Evolutionary conservation across 2,113 vertebrate genomes (phyloP).

Genomic region (Chascanopsetta lugubris): DNA sequence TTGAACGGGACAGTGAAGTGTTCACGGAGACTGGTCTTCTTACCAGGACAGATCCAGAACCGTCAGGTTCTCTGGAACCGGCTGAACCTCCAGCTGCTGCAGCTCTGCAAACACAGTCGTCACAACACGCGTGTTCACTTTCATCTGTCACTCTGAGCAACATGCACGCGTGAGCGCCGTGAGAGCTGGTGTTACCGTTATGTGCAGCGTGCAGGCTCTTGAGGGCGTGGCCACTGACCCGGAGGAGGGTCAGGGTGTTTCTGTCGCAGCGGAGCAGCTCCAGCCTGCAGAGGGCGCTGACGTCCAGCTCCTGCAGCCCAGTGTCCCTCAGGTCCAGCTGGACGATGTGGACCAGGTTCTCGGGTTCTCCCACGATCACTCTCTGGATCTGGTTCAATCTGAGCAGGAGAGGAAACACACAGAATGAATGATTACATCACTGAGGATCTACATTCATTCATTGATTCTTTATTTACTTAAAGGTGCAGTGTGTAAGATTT

Average conservation of each 20-base stretch:
- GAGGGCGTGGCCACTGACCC: conserved; percentile 86
- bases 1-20: conserved; percentile 16
- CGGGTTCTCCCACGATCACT: conserved; percentile 74
- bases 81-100: conserved; percentile 87
- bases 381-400: conserved; percentile 89
- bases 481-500: too few species aligned
- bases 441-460: too few species aligned
- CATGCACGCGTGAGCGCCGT: background rate
- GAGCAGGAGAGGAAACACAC: background rate
- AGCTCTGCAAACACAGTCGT: conserved; percentile 82
- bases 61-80: conserved; percentile 88
- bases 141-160: too few species aligned
- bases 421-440: background rate
- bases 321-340: conserved; percentile 94
- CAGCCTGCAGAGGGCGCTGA: conserved; percentile 84
- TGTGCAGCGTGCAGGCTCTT: conserved; percentile 88
- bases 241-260: conserved; percentile 85
- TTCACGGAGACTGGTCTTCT: conserved; percentile 16
- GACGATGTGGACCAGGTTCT: conserved; percentile 89
- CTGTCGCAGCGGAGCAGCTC: conserved; percentile 96
- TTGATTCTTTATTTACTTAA: too few species aligned
- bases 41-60: conserved; percentile 95
- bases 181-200: conserved; percentile 83
- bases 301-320: conserved; percentile 87
- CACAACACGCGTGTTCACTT: background rate